Conservation (phyloP, 2,888 invertebrate species). For the Flexamia atlantica region DNA sequence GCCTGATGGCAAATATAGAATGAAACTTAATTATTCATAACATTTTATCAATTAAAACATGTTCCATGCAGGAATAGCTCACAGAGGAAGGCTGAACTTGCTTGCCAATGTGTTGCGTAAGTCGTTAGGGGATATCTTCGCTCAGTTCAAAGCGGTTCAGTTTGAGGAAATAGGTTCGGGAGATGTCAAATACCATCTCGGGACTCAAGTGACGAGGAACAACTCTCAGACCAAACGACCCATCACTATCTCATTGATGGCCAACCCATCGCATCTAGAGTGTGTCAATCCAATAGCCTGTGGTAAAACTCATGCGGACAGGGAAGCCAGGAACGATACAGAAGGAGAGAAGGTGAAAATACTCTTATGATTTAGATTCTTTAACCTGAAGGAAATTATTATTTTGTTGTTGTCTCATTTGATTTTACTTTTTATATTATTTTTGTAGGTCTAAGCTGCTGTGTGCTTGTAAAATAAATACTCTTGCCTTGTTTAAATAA, state of each 20-base stretch:
- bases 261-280: conserved; percentile 97
- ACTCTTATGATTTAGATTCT: too few species aligned
- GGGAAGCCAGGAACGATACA: conserved; percentile 88
- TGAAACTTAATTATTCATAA: too few species aligned
- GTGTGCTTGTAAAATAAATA: too few species aligned
- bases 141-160: conserved; percentile 93
- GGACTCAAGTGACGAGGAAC: conserved; percentile 90
- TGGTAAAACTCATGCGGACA: conserved; percentile 93
- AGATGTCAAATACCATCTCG: conserved; percentile 96
- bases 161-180: conserved; percentile 90
- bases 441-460: too few species aligned
- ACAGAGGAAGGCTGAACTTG: conserved; percentile 78
- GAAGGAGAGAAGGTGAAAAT: conserved; percentile 82
- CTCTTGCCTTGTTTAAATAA: too few species aligned
- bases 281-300: conserved; percentile 92
- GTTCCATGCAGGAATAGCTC: conserved; percentile 57
- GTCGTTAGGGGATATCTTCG: conserved; percentile 93
- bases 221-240: conserved; percentile 87
- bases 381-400: too few species aligned
- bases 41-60: background rate
- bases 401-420: too few species aligned
- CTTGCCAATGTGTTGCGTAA: conserved; percentile 95
- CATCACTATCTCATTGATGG: conserved; percentile 91
- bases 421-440: too few species aligned
- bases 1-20: too few species aligned